Conservation (phyloP, 92 coral and sea anemone genomes). For the Zoanthus sansibaricus region DNA sequence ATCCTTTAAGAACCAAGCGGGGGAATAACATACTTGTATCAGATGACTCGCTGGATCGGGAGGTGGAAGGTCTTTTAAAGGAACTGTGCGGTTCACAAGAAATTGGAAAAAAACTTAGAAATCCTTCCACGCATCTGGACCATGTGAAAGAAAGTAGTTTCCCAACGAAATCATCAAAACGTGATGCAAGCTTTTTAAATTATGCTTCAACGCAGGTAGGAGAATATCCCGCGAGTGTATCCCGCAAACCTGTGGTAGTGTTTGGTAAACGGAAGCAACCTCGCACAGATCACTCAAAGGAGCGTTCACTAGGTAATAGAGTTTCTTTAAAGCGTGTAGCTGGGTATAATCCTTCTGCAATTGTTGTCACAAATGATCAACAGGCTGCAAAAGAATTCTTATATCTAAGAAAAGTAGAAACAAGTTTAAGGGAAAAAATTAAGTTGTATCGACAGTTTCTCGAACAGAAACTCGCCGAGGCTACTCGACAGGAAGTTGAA, state of each 20-base stretch:
- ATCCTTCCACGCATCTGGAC: neutral
- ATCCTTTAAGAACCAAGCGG: neutral
- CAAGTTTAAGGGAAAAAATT: slow-evolving; percentile 73
- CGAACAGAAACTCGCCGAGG: slow-evolving; percentile 72
- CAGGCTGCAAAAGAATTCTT: slow-evolving; percentile 57
- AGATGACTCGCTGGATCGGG: slow-evolving; percentile 82
- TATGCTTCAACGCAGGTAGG: neutral
- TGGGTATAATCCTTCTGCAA: neutral
- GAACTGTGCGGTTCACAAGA: slow-evolving; percentile 22
- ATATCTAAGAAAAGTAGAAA: slow-evolving; percentile 63
- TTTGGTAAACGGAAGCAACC: neutral
- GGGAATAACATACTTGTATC: slow-evolving; percentile 43
- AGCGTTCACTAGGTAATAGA: neutral
- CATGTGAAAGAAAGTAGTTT: neutral
- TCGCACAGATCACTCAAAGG: neutral
- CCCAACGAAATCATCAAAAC: neutral
- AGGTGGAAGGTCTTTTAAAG: slow-evolving; percentile 73
- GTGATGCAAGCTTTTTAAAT: neutral
- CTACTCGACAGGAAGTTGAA: slow-evolving; percentile 87
- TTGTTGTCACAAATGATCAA: slow-evolving; percentile 41
- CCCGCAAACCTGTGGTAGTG: neutral
- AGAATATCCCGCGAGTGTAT: neutral
- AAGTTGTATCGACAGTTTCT: slow-evolving; percentile 75
- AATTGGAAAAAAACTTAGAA: neutral
- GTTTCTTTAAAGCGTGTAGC: neutral